These are phyloP conservation scores for Brachyrhaphis roseni DNA, from an alignment of 2,797 vertebrate genomes.

Conservation along the genomic window DNA sequence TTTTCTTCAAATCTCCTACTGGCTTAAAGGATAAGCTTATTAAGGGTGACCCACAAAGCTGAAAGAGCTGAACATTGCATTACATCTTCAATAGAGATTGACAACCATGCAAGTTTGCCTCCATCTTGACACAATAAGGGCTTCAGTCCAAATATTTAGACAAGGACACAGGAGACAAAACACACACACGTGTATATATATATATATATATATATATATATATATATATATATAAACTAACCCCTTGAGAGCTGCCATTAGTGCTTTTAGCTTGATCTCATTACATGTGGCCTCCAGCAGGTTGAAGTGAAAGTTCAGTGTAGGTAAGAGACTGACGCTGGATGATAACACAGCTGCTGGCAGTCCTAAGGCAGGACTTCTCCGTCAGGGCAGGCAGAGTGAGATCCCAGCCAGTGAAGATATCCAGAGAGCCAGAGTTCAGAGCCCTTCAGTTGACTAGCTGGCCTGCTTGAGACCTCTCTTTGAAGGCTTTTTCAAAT, in stretches of 20 bases:
- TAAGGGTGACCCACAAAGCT: slow-evolving; percentile 66
- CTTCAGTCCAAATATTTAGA: slow-evolving; percentile 46
- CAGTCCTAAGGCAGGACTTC: slow-evolving; percentile 37
- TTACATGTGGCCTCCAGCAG: slow-evolving; percentile 45
- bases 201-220: not conserved
- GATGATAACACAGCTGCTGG: slow-evolving; percentile 38
- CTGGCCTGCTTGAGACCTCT: slow-evolving; percentile 34
- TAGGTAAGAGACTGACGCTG: slow-evolving; percentile 36
- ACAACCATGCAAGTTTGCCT: slow-evolving; percentile 39
- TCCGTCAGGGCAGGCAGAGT: slow-evolving; percentile 23
- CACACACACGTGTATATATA: not conserved
- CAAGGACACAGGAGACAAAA: not conserved
- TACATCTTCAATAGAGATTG: slow-evolving; percentile 59
- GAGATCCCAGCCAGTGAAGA: slow-evolving; percentile 28
- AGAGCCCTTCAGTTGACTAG: slow-evolving; percentile 35
- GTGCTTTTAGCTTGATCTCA: slow-evolving; percentile 47
- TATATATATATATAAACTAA: not conserved
- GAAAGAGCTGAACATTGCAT: slow-evolving; percentile 65
- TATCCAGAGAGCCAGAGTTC: slow-evolving; percentile 41
- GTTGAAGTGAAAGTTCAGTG: slow-evolving; percentile 37
- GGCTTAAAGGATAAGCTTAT: slow-evolving; percentile 75
- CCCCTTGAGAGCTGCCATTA: slow-evolving; percentile 17
- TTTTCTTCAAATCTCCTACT: slow-evolving; percentile 71
- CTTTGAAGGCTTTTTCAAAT: slow-evolving; percentile 27
- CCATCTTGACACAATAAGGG: slow-evolving; percentile 25